A percentile compares a stretch with the other conserved stretches of the same genome.
phyloP scores from a whole-genome alignment of 2,797 vertebrate genomes.

The Intellagama lesueurii region DNA sequence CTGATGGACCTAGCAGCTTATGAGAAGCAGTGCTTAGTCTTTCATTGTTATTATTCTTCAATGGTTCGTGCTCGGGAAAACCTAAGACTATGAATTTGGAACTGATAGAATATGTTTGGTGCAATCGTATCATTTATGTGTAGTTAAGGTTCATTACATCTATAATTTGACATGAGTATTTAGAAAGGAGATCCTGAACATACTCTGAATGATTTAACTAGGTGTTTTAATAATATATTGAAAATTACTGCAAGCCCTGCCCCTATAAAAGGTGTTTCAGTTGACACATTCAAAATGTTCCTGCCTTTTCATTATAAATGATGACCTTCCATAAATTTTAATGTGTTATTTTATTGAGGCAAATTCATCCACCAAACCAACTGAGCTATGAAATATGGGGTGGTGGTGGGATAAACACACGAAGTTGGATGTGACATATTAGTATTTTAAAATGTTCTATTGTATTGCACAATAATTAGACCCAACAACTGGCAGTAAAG shows the following conservation, averaged over 20 bases:
- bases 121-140: constrained; percentile 65
- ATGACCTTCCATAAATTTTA: constrained; percentile 74
- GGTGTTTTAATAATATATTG: constrained; percentile 78
- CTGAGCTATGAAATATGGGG: constrained; percentile 79
- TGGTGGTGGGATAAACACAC: constrained; percentile 71
- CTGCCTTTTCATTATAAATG: constrained; percentile 74
- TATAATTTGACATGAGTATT: constrained; percentile 67
- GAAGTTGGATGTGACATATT: constrained; percentile 74
- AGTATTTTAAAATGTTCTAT: constrained; percentile 75
- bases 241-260: constrained; percentile 78
- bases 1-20: constrained; percentile 48
- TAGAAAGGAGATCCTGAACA: constrained; percentile 61
- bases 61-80: constrained; percentile 65
- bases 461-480: constrained; percentile 60
- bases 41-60: constrained; percentile 56
- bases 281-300: constrained; percentile 75
- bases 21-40: constrained; percentile 49
- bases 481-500: constrained; percentile 69
- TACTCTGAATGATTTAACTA: constrained; percentile 77
- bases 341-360: constrained; percentile 76
- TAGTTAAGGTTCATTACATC: constrained; percentile 76
- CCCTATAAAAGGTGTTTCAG: constrained; percentile 78
- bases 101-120: constrained; percentile 67
- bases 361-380: constrained; percentile 74
- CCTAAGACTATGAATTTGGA: constrained; percentile 63